phyloP scores from a whole-genome alignment of 2,113 vertebrate genomes.

The Gallinago jamesoni region DNA sequence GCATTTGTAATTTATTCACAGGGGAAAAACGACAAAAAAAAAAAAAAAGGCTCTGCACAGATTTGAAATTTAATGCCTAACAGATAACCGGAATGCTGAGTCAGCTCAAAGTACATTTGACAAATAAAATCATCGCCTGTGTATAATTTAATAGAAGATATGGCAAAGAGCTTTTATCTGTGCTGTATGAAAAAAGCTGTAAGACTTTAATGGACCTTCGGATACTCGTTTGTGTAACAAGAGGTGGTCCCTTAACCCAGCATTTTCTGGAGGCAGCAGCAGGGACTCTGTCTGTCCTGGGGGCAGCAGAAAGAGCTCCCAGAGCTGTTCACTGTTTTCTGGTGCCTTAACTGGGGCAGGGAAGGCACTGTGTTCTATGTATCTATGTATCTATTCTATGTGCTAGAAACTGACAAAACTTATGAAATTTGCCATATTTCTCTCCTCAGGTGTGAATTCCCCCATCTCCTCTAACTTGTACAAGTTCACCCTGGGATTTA shows the following conservation, averaged over 20 bases:
- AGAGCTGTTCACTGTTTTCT: neutral
- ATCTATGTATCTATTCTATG: too few species aligned
- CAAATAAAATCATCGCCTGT: neutral
- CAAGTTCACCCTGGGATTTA: neutral
- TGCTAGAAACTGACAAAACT: neutral
- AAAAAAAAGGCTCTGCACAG: neutral
- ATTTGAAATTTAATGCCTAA: neutral
- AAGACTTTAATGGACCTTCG: neutral
- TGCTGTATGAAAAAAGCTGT: rapidly evolving
- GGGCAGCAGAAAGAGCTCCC: neutral
- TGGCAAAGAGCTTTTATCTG: neutral
- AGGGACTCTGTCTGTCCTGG: rapidly evolving
- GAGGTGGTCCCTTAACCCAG: neutral
- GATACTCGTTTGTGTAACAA: rapidly evolving
- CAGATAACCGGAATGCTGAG: neutral
- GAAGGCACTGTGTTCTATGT: too few species aligned
- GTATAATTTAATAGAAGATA: neutral
- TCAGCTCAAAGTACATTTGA: neutral
- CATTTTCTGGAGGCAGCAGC: neutral
- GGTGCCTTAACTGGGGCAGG: neutral
- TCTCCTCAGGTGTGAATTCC: neutral
- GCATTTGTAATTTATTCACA: constrained; percentile 23
- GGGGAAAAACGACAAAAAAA: neutral
- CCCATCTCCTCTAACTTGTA: neutral
- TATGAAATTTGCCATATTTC: neutral